phyloP scores from a whole-genome alignment of 2,113 vertebrate genomes.

The Rhinopomastus cyanomelas region DNA sequence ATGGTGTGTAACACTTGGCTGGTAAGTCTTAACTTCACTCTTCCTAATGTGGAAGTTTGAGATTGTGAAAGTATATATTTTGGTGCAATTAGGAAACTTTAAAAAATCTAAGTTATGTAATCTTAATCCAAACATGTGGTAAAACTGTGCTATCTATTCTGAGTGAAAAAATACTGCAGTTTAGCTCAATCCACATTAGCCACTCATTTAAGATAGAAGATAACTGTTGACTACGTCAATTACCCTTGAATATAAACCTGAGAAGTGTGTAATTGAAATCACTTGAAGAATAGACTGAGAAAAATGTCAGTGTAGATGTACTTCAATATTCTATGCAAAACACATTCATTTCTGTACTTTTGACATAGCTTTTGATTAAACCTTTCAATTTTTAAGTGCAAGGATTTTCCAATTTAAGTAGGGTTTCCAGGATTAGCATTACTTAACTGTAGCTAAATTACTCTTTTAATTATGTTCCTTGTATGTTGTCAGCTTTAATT shows the following conservation, averaged over 20 bases:
- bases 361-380: background rate
- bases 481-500: background rate
- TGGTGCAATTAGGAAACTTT: background rate
- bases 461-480: background rate
- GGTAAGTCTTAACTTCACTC: background rate
- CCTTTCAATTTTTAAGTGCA: background rate
- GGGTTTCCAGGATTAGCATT: background rate
- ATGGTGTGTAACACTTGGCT: background rate
- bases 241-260: background rate
- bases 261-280: background rate
- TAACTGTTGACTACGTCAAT: background rate
- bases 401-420: background rate
- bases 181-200: background rate
- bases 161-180: background rate
- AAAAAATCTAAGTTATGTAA: too few relatives aligned
- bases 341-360: background rate
- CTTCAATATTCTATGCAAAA: background rate
- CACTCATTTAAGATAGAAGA: background rate
- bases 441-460: background rate
- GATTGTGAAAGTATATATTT: background rate
- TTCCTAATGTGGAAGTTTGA: background rate
- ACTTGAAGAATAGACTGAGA: background rate
- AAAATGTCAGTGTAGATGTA: background rate
- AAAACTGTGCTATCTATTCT: background rate
- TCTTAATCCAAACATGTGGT: background rate